Evolutionary conservation across 2,113 vertebrate genomes (phyloP).

Genomic region (Aix galericulata): DNA sequence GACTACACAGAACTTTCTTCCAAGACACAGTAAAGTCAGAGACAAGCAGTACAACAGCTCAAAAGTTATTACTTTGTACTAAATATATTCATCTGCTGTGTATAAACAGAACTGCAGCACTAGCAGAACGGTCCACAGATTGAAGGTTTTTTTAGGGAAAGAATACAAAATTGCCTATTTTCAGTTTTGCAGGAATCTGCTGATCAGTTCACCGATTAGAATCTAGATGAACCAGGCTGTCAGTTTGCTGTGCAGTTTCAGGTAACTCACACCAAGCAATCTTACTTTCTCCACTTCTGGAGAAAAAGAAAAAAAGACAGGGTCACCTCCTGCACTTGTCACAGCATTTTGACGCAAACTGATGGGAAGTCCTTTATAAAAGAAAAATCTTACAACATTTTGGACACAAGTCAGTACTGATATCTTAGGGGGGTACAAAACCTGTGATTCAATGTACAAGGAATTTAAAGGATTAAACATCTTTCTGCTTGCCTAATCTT

Average conservation of each 20-base stretch:
- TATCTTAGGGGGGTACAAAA: not conserved
- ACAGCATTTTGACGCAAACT: not conserved
- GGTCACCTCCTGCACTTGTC: not conserved
- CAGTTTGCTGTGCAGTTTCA: not conserved
- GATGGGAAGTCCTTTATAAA: not conserved
- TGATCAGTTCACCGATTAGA: not conserved
- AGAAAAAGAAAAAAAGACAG: fast-evolving
- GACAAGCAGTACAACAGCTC: not conserved
- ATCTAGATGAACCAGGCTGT: not conserved
- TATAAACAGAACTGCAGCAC: not conserved
- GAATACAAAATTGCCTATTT: not conserved
- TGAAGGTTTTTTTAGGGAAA: not conserved
- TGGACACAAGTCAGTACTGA: not conserved
- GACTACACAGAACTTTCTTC: not conserved
- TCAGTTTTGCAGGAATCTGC: not conserved
- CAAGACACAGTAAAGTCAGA: not conserved
- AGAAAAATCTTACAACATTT: not conserved
- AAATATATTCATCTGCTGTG: not conserved
- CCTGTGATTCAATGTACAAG: not conserved
- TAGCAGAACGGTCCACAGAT: not conserved
- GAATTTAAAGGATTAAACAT: not conserved
- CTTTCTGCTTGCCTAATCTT: not conserved
- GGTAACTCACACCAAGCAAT: not conserved
- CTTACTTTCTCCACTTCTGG: not conserved
- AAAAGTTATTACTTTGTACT: not conserved